These are phyloP conservation scores for Acrocephalus kingi DNA, from an alignment of 2,113 vertebrate species.

Conservation along the genomic window DNA sequence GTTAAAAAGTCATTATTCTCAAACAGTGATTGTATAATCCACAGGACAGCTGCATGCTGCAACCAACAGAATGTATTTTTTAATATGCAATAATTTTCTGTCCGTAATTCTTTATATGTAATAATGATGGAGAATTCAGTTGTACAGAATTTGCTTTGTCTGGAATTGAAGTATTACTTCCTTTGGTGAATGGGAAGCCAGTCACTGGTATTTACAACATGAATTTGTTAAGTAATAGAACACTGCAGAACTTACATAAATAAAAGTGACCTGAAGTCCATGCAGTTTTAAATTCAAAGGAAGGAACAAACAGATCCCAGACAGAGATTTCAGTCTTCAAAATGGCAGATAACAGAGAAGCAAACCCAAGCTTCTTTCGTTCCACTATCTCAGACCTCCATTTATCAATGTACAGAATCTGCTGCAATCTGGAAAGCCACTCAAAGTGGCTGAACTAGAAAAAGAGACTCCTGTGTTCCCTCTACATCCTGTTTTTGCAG, in stretches of 20 bases:
- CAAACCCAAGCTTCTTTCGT: background rate
- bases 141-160: background rate
- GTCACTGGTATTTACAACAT: background rate
- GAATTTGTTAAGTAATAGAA: background rate
- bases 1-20: background rate
- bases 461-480: background rate
- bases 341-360: background rate
- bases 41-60: background rate
- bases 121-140: background rate
- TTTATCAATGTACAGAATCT: background rate
- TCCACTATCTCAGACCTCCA: background rate
- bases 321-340: background rate
- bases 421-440: background rate
- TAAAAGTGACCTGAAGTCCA: background rate
- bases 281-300: background rate
- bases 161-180: background rate
- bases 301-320: background rate
- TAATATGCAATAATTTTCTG: background rate
- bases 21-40: background rate
- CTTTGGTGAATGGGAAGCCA: slow-evolving; percentile 1
- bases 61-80: background rate
- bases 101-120: background rate
- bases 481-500: background rate
- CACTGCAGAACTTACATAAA: background rate
- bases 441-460: background rate